Percentiles rank a stretch among this genome's conserved stretches.
phyloP scores from a whole-genome alignment of 2,797 vertebrate species.

The Catostomus latipinnis region DNA sequence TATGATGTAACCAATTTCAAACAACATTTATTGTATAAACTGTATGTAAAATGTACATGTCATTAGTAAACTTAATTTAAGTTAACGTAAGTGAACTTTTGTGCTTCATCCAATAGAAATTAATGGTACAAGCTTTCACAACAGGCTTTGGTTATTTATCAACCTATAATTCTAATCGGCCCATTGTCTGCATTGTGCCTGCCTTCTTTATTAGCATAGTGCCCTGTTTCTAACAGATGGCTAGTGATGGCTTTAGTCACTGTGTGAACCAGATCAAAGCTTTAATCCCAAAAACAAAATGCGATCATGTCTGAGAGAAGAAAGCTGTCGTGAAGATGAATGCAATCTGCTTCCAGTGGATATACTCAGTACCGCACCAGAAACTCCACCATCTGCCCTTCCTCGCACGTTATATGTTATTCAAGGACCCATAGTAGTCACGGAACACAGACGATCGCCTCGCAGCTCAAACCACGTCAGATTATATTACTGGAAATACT shows the following conservation, averaged over 20 bases:
- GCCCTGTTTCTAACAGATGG: constrained; percentile 63
- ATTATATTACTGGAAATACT: not conserved
- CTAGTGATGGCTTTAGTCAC: constrained; percentile 68
- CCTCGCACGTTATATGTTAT: no score
- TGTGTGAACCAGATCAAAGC: constrained; percentile 65
- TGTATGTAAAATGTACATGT: no score
- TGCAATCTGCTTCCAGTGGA: constrained; percentile 11
- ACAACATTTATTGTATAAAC: no score
- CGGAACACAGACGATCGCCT: no score
- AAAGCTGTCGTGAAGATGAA: constrained; percentile 17
- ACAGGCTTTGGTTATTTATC: not conserved
- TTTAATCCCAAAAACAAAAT: constrained; percentile 62
- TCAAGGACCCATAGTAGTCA: no score
- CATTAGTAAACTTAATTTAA: no score
- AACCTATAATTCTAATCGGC: constrained; percentile 54
- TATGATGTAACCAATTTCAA: no score
- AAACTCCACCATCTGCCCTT: no score
- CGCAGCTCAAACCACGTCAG: no score
- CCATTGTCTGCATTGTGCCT: constrained; percentile 55
- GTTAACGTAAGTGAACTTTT: not conserved
- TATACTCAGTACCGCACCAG: not conserved
- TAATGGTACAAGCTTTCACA: not conserved
- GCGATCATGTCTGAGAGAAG: constrained; percentile 53
- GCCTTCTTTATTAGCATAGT: constrained; percentile 51
- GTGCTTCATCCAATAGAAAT: not conserved